Evolutionary conservation across 2,888 invertebrate species (phyloP), one percentile per base, ranked within the genome.

Genomic region (Drosophila mercatorum): DNA sequence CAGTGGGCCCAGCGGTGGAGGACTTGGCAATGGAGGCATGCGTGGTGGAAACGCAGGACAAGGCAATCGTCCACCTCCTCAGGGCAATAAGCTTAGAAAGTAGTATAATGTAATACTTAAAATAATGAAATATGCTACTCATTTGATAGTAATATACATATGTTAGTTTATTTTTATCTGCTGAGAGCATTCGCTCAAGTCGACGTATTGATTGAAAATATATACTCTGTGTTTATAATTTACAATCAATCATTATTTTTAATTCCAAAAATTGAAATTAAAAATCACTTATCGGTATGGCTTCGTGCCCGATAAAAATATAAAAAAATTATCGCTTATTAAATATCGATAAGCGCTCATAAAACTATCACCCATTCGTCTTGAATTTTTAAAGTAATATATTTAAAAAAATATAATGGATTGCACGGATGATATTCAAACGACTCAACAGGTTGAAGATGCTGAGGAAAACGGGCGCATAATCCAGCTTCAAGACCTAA

Each of bases 1-100:
- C 14, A 82, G 73, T 70, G 61, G 81, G 81, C 94, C 95, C 3
- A 94, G 95, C 0, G 95, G 95, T 28, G 77, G 73, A 8, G 95
- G 95, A 0, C 92, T 95, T 46, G 94, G 95, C 1, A 77, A 66
- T 70, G 80, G 72, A 14, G 67, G 67, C 12, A 68, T 80, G 92
- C 93, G 64, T 36, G 8, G 63, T 14, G 72, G 79, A 12, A 49
- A 77, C 34, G 49, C 74, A 28, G 80, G 68, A 4, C 92, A 95
- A 6, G 94, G 95, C 2, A 93, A 95, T 64, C 89, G 91, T 3
- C 81, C 91, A 3, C 75, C 81, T 1, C 78, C 80, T 22, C 86
- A 91, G 31, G 86, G 83, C 47, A 86, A 83, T 46, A 92, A 92
- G 60, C 86, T 86, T 67, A 93, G 93, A 14, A 93, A 86, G 53